These are phyloP conservation scores for Synergus itoensis DNA, from an alignment of 2,888 invertebrate species.

Conservation along the genomic window DNA sequence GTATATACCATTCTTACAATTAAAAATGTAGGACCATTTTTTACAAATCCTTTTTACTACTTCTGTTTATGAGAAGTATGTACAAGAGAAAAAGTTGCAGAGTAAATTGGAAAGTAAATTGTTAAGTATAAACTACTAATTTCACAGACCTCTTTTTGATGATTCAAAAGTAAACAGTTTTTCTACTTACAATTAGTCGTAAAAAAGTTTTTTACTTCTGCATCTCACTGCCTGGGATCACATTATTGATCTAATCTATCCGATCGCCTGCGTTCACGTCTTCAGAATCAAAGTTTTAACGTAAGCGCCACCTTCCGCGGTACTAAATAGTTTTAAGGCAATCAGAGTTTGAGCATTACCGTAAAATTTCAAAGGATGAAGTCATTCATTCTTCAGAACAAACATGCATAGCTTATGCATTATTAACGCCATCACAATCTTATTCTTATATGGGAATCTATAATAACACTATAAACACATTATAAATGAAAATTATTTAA, in stretches of 20 bases:
- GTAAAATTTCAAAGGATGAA: constrained; percentile 20
- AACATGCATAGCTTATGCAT: not conserved
- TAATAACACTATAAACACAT: not conserved
- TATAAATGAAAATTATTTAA: not conserved
- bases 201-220: constrained; percentile 8
- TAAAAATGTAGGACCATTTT: not conserved
- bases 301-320: constrained; percentile 24
- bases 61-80: not conserved
- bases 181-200: not conserved
- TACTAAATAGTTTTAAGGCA: constrained; percentile 33
- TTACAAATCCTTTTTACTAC: no score
- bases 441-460: not conserved
- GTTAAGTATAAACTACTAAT: no score
- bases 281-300: constrained; percentile 33
- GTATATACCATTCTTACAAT: not conserved
- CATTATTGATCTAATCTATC: constrained; percentile 39
- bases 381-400: constrained; percentile 33
- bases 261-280: not conserved
- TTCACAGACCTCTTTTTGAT: not conserved
- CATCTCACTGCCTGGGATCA: not conserved
- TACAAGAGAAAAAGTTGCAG: not conserved
- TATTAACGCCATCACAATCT: not conserved
- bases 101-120: not conserved
- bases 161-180: constrained; percentile 2
- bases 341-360: constrained; percentile 31